These are phyloP conservation scores for Drosophila paranaensis DNA, from an alignment of 2,888 invertebrate species.

Conservation along the genomic window DNA sequence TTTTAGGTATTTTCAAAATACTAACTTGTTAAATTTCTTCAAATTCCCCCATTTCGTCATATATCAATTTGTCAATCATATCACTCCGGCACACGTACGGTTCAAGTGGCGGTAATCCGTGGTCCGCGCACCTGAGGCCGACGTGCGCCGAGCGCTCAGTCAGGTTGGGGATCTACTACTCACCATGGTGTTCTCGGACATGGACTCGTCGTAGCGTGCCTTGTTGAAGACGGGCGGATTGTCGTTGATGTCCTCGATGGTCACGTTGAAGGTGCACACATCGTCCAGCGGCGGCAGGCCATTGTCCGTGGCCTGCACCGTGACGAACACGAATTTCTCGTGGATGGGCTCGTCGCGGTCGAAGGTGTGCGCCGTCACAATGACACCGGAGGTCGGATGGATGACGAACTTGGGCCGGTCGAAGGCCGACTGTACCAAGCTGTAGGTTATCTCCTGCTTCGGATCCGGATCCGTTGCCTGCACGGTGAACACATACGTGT, in stretches of 20 bases:
- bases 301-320: constrained; percentile 96
- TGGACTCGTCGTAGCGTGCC: constrained; percentile 89
- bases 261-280: constrained; percentile 96
- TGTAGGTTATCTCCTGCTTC: constrained; percentile 93
- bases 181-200: constrained; percentile 91
- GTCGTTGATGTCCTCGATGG: constrained; percentile 96
- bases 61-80: no score
- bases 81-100: not conserved
- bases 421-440: constrained; percentile 90
- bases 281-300: constrained; percentile 95
- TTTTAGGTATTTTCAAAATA: no score
- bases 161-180: constrained; percentile 69
- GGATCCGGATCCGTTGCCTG: constrained; percentile 86
- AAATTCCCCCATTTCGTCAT: no score
- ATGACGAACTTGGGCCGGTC: constrained; percentile 92
- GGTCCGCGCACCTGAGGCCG: constrained; percentile 74
- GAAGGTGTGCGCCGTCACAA: constrained; percentile 91
- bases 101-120: constrained; percentile 82
- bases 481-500: constrained; percentile 89
- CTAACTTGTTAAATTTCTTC: no score
- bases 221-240: constrained; percentile 87
- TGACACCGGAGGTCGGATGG: constrained; percentile 90
- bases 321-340: constrained; percentile 93
- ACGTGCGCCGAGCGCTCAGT: not conserved
- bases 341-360: constrained; percentile 95